Evolutionary conservation across 2,888 invertebrate genomes (phyloP).

Genomic region (Drosophila lacicola): DNA sequence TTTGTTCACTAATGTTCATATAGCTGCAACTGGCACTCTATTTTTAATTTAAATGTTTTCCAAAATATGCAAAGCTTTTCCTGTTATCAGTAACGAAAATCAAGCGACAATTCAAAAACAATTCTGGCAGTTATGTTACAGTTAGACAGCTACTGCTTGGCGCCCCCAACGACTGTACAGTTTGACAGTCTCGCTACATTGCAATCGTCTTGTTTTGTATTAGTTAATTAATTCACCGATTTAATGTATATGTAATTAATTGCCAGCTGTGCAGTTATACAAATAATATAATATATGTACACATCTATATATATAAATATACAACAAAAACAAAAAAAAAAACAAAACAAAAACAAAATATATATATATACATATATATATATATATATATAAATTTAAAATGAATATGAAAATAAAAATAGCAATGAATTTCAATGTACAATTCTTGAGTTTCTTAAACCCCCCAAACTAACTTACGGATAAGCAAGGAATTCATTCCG

Average conservation of each 20-base stretch:
- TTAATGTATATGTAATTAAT: slow-evolving; percentile 37
- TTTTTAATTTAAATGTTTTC: not conserved
- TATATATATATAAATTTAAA: slow-evolving; percentile 32
- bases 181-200: slow-evolving; percentile 20
- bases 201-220: slow-evolving; percentile 30
- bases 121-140: slow-evolving; percentile 13
- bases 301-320: slow-evolving; percentile 41
- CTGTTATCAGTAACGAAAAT: slow-evolving; percentile 4
- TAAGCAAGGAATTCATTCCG: not conserved
- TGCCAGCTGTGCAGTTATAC: slow-evolving; percentile 56
- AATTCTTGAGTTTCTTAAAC: slow-evolving; percentile 1
- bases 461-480: not conserved
- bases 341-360: slow-evolving; percentile 6
- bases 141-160: slow-evolving; percentile 11
- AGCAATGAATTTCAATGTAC: slow-evolving; percentile 56
- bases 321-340: slow-evolving; percentile 16
- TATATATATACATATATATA: slow-evolving; percentile 29
- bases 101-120: not conserved
- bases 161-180: slow-evolving; percentile 1
- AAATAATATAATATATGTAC: slow-evolving; percentile 31
- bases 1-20: slow-evolving; percentile 43
- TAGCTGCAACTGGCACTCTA: slow-evolving; percentile 46
- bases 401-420: slow-evolving; percentile 51
- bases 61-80: slow-evolving; percentile 6
- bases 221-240: slow-evolving; percentile 29